Evolutionary conservation across 2,888 invertebrate species (phyloP).

Genomic region (Nephrotoma guestfalica): DNA sequence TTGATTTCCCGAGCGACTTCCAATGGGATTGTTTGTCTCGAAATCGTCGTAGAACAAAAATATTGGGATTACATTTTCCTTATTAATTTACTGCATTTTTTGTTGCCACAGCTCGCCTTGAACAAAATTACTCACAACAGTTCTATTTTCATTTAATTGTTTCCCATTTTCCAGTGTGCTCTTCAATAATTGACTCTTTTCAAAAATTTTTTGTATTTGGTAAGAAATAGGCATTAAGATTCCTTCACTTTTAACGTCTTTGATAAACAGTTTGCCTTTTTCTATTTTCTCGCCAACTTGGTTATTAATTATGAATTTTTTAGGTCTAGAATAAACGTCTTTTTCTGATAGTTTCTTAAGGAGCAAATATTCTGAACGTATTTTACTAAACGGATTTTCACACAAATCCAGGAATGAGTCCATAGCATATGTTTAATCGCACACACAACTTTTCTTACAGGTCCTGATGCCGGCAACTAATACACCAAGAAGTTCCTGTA

Average conservation of each 20-base stretch:
- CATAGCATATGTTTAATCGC: too few species aligned
- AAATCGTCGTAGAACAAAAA: constrained; percentile 4
- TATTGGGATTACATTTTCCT: constrained; percentile 7
- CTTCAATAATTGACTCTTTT: not conserved
- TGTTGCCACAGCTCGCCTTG: constrained; percentile 6
- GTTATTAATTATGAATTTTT: too few species aligned
- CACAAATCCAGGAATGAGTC: too few species aligned
- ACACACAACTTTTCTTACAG: too few species aligned
- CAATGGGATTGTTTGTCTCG: too few species aligned
- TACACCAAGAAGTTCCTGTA: too few species aligned
- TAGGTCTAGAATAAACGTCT: too few species aligned
- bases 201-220: not conserved
- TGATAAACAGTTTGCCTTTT: not conserved
- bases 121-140: not conserved
- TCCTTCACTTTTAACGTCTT: not conserved
- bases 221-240: not conserved
- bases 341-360: too few species aligned
- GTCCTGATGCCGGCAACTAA: too few species aligned
- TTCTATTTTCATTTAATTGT: not conserved
- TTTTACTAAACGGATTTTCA: too few species aligned
- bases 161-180: not conserved
- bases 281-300: too few species aligned
- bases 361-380: too few species aligned
- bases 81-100: not conserved
- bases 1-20: constrained; percentile 6